phyloP scores from a whole-genome alignment of 2,888 invertebrate species.

The Ferdinandea cuprea region DNA sequence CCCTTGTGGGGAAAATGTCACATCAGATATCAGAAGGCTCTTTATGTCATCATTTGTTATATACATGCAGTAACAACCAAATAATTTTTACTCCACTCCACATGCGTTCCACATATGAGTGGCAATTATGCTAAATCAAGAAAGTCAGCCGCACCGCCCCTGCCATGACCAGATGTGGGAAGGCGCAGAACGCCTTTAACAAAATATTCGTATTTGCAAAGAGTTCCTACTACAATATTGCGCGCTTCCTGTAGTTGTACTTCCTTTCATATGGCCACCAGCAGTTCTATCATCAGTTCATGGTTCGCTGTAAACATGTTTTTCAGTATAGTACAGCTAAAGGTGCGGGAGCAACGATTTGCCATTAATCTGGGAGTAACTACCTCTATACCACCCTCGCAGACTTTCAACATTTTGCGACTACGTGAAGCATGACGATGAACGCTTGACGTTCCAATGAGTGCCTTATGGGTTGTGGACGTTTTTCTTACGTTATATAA shows the following conservation, averaged over 20 bases:
- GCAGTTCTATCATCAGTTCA: not conserved
- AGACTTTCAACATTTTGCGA: slow-evolving; percentile 48
- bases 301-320: not conserved
- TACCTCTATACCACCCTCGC: slow-evolving; percentile 35
- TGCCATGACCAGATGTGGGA: not conserved
- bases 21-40: slow-evolving; percentile 1
- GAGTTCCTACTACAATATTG: not conserved
- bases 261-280: slow-evolving; percentile 26
- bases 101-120: slow-evolving; percentile 16
- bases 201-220: not conserved
- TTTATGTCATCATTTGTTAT: slow-evolving; percentile 1
- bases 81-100: slow-evolving; percentile 28
- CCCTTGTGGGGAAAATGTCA: slow-evolving; percentile 10
- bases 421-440: slow-evolving; percentile 46
- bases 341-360: slow-evolving; percentile 49
- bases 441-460: slow-evolving; percentile 58
- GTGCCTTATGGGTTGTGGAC: slow-evolving; percentile 52
- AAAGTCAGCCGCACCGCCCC: not conserved
- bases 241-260: slow-evolving; percentile 10
- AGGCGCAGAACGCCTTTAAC: slow-evolving; percentile 2
- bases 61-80: not conserved
- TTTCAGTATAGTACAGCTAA: not conserved
- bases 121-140: slow-evolving; percentile 17
- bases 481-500: not conserved
- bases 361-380: slow-evolving; percentile 30